Evolutionary conservation across 2,888 invertebrate species (phyloP), one percentile per base, ranked within the genome.

Genomic region (Trachelus troglodyta): DNA sequence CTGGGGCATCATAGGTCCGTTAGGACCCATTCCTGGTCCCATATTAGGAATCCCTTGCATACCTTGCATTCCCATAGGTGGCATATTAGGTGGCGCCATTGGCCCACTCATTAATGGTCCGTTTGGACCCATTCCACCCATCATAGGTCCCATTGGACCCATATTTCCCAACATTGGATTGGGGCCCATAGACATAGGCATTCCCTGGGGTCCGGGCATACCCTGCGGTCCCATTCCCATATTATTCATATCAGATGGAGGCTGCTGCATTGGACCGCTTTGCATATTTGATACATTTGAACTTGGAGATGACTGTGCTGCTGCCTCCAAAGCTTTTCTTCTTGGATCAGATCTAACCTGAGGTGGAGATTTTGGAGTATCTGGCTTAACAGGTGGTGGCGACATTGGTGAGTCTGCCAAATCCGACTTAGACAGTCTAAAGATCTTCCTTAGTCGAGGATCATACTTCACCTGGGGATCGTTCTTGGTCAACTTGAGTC

Each of bases 371-470:
- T 94, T 94, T 1, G 90, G 91, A 1, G 92, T 87, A 3, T 87
- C 86, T 93, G 93, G 87, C 92, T 93, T 82, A 0, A 85, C 81
- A 9, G 90, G 89, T 6, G 91, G 90, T 77, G 93, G 94, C 79
- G 95, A 94, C 88, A 94, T 94, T 37, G 94, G 94, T 30, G 93
- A 93, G 81, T 93, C 93, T 40, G 92, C 93, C 83, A 95, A 93
- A 31, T 95, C 94, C 1, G 87, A 83, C 77, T 95, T 92, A 2
- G 94, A 93, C 81, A 96, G 89, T 77, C 96, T 93, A 89, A 96
- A 95, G 77, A 97, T 95, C 91, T 95, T 95, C 81, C 95, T 92
- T 81, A 97, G 88, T 77, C 97, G 94, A 1, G 97, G 97, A 93
- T 97, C 97, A 40, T 94, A 93, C 73, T 95, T 93, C 6, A 92